phyloP scores from a whole-genome alignment of 2,797 vertebrate genomes.

The Microctenopoma stevenorrisi region DNA sequence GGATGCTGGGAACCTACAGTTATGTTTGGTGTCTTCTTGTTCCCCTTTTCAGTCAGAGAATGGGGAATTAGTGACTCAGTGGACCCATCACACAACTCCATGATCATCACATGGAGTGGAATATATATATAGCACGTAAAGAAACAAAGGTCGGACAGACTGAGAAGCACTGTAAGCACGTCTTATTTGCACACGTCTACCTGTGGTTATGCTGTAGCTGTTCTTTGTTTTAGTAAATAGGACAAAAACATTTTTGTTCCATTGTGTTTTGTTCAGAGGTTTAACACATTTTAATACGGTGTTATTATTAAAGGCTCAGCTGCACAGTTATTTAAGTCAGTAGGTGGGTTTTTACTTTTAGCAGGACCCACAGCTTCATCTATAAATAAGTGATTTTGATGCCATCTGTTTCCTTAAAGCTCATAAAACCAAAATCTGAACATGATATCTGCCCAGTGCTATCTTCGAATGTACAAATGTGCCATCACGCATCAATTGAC shows the following conservation, averaged over 20 bases:
- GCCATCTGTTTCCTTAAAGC: not conserved
- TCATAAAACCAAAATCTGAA: too few species aligned
- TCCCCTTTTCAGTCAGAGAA: constrained; percentile 55
- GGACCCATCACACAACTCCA: not conserved
- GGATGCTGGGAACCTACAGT: not conserved
- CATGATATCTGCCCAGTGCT: not conserved
- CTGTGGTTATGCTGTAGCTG: too few species aligned
- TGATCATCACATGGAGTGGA: constrained; percentile 19
- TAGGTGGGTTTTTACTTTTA: not conserved
- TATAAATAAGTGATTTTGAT: not conserved
- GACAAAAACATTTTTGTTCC: not conserved
- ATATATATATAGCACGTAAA: not conserved
- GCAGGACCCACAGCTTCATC: not conserved
- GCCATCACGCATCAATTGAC: constrained; percentile 18
- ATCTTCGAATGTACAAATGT: not conserved
- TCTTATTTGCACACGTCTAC: not conserved
- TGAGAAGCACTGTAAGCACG: not conserved
- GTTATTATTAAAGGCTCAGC: too few species aligned
- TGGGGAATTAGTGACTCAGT: constrained; percentile 52
- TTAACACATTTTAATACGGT: not conserved
- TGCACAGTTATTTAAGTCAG: not conserved
- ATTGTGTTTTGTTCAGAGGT: not conserved
- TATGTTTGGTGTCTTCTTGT: constrained; percentile 11
- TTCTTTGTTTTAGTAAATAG: too few species aligned
- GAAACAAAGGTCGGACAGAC: constrained; percentile 6